Conservation (phyloP, 1,140 invertebrate genomes). For the Drosophila bocki region DNA sequence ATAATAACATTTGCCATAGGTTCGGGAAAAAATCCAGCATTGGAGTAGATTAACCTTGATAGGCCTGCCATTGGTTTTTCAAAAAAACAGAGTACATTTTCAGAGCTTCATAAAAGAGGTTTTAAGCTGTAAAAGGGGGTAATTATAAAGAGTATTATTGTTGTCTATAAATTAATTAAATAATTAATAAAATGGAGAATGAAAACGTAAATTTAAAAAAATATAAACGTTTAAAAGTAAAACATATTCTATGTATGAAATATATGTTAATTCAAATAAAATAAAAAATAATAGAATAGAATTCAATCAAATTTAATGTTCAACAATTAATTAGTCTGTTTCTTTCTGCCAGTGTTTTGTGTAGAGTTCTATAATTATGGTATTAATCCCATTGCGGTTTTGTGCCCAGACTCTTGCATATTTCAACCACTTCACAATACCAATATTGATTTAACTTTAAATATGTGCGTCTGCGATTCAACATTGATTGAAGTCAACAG, state of each 20-base stretch:
- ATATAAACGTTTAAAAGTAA: background rate
- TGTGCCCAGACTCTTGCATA: background rate
- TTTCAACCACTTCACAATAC: slow-evolving; percentile 1
- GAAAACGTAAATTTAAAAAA: background rate
- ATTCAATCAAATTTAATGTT: background rate
- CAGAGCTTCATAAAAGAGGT: background rate
- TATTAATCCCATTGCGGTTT: slow-evolving; percentile 22
- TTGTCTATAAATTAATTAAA: background rate
- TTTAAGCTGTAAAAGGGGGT: background rate
- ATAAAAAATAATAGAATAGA: too few species aligned
- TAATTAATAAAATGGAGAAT: background rate
- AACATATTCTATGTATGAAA: background rate
- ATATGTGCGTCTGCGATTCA: slow-evolving; percentile 23
- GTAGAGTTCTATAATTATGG: slow-evolving; percentile 14
- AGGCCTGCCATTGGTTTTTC: background rate
- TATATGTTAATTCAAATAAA: background rate
- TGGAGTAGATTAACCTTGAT: slow-evolving; percentile 32
- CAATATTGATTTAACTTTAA: slow-evolving; percentile 48
- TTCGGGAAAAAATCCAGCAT: background rate
- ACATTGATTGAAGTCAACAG: slow-evolving; percentile 44
- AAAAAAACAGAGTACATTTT: background rate
- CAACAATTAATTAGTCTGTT: background rate
- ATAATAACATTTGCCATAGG: slow-evolving; percentile 32
- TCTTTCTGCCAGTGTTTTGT: slow-evolving; percentile 9
- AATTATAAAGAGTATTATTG: background rate